These are phyloP conservation scores for Chascanopsetta lugubris DNA, from an alignment of 2,113 vertebrate species.

Conservation along the genomic window DNA sequence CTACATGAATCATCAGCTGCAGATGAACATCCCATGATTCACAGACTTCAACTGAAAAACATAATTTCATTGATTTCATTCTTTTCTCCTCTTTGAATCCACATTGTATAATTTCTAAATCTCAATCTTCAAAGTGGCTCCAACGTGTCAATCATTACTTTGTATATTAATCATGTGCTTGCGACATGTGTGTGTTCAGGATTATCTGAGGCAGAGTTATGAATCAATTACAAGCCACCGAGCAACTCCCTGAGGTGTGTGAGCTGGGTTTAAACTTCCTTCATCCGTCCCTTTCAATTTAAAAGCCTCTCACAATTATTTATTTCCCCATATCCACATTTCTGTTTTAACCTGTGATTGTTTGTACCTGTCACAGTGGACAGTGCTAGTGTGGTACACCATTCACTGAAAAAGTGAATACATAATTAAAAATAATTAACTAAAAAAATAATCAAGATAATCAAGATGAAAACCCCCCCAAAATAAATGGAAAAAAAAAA, in stretches of 20 bases:
- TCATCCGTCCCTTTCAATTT: no score
- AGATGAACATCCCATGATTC: no score
- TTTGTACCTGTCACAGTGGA: neutral
- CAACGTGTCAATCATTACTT: neutral
- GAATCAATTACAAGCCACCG: constrained; percentile 9
- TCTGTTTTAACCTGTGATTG: neutral
- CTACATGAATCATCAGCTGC: neutral
- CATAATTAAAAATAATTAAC: no score
- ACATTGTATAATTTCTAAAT: no score
- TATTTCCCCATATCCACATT: neutral
- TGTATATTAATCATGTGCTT: constrained; percentile 12
- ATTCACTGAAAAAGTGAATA: no score
- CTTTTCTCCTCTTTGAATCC: no score
- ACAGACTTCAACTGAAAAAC: no score
- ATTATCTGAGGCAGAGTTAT: neutral
- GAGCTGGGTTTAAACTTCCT: constrained; percentile 3
- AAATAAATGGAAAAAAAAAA: no score
- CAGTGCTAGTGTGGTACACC: neutral
- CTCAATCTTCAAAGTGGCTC: neutral
- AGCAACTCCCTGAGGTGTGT: neutral
- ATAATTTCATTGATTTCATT: no score
- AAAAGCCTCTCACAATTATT: neutral
- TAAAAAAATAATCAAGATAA: no score
- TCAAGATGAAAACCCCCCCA: no score
- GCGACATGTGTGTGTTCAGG: neutral